Base-by-base conservation (phyloP, 2,113 vertebrate species). In the Platycercus adscitus region DNA sequence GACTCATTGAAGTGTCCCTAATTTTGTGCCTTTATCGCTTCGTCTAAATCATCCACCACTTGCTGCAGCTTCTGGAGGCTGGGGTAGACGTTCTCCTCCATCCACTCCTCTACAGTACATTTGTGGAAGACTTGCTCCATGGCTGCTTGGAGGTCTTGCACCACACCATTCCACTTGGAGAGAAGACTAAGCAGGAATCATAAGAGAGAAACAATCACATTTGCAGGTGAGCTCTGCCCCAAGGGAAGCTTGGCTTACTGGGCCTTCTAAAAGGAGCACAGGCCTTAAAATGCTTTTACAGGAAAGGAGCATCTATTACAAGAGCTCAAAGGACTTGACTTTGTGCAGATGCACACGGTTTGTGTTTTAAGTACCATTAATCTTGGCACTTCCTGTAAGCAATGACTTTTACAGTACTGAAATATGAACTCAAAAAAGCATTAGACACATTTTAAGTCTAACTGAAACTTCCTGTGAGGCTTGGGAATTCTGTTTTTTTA, bases 81-180 rank as follows among this genome's bases (percentile, higher is more conserved):
- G 6, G 98, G 98, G 17, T 94, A 95, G 68, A 98, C 98, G 0
- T 99, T 99, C 93, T 99, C 99, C 81, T 99, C 98, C 78, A 99
- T 96, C 99, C 99, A 99, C 93, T 99, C 99, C 80, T 99, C 98
- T 61, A 98, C 96, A 1, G 99, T 95, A 23, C 98, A 96, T 0
- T 96, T 86, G 70, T 98, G 98, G 96, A 99, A 99, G 70, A 99
- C 90, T 10, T 78, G 95, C 18, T 93, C 81, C 98, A 99, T 98
- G 95, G 98, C 98, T 11, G 91, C 96, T 69, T 96, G 98, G 63
- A 99, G 94, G 20, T 98, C 98, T n/a, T 88, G 97, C 21, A 94
- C 95, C 29, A 98, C 97, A 58, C 95, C 46, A 12, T 97, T 98
- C 97, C 99, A 96, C 70, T 97, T 94, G 61, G 97, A 94, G 93